phyloP scores from a whole-genome alignment of 1,140 invertebrate species.

The Gerris buenoi region DNA sequence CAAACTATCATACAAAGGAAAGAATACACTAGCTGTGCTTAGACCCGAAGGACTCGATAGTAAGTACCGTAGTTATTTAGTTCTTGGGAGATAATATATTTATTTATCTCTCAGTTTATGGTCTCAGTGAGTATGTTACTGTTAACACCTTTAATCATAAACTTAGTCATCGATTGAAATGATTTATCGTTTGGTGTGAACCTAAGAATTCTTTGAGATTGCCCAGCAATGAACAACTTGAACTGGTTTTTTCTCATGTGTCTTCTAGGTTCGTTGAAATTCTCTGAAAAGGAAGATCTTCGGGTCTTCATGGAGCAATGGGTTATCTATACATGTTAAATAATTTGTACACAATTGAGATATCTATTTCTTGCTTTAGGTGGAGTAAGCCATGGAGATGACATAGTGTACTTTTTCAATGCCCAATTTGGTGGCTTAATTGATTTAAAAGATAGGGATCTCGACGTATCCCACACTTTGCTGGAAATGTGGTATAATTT shows the following conservation, averaged over 20 bases:
- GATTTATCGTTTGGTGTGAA: not conserved
- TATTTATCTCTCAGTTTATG: too few species aligned
- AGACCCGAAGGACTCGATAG: not conserved
- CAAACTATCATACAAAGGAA: not conserved
- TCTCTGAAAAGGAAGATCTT: not conserved
- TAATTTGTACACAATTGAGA: not conserved
- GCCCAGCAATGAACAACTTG: not conserved
- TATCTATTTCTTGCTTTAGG: too few species aligned
- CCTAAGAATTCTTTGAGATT: not conserved
- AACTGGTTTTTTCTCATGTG: not conserved
- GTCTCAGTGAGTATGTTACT: too few species aligned
- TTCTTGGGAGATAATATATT: not conserved
- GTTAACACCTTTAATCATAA: too few species aligned
- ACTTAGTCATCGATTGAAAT: too few species aligned
- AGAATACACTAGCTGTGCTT: not conserved
- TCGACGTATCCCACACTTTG: not conserved
- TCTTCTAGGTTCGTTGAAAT: not conserved
- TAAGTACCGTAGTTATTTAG: not conserved
- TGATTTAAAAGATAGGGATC: not conserved
- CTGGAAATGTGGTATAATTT: not conserved
- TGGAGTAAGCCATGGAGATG: not conserved
- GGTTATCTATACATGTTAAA: not conserved
- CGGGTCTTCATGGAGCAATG: not conserved
- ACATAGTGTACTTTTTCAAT: not conserved
- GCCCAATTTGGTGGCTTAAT: not conserved